Conservation (phyloP, 2,113 vertebrate species). For the Eurypyga helias region DNA sequence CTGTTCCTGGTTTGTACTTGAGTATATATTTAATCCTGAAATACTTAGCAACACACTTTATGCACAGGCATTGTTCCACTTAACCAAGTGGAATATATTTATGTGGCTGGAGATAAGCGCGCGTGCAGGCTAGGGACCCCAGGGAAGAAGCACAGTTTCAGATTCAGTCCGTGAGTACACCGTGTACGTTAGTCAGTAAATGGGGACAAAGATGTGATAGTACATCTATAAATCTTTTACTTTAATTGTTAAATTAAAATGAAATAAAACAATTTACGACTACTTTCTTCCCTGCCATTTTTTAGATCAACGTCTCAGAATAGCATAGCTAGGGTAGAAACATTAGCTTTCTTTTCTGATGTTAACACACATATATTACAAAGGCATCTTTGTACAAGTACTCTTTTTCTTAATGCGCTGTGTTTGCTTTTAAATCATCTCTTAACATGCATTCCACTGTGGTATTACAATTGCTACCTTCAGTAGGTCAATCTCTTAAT, state of each 20-base stretch:
- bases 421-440: not conserved
- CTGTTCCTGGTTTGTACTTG: not conserved
- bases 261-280: not conserved
- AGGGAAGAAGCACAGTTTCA: constrained; percentile 57
- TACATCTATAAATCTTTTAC: not conserved
- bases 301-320: not conserved
- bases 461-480: not conserved
- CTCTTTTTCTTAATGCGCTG: not conserved
- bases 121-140: constrained; percentile 9
- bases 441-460: not conserved
- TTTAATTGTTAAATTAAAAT: not conserved
- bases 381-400: not conserved
- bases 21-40: constrained; percentile 47
- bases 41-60: constrained; percentile 21
- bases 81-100: constrained; percentile 62
- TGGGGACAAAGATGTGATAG: constrained; percentile 33
- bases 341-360: not conserved
- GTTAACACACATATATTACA: not conserved
- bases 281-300: not conserved
- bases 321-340: not conserved
- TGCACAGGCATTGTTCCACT: constrained; percentile 56
- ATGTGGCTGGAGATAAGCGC: constrained; percentile 43
- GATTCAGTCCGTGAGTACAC: constrained; percentile 1
- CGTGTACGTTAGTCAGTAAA: not conserved
- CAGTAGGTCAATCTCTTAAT: constrained; percentile 18